phyloP scores from a whole-genome alignment of 2,888 invertebrate species.

The Amiota communis region DNA sequence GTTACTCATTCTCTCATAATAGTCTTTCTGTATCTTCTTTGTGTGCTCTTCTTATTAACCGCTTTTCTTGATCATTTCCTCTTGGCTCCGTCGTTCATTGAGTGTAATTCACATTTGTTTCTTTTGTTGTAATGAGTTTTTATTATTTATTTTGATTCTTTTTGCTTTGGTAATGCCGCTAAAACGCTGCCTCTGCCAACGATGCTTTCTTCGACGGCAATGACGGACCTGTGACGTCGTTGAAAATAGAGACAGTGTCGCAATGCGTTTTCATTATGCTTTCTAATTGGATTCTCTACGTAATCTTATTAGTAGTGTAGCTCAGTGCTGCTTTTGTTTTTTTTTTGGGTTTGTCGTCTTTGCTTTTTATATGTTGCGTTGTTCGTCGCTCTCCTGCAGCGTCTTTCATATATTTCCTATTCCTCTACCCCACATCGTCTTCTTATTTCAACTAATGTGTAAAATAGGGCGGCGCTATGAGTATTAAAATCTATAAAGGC shows the following conservation, averaged over 20 bases:
- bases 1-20: too few relatives aligned
- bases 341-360: conserved; percentile 37
- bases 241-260: too few relatives aligned
- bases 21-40: background rate
- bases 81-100: too few relatives aligned
- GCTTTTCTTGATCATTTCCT: too few relatives aligned
- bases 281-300: conserved; percentile 19
- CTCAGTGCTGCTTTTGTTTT: conserved; percentile 34
- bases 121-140: background rate
- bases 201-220: too few relatives aligned
- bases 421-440: background rate
- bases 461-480: conserved; percentile 18
- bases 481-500: background rate
- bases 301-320: conserved; percentile 23
- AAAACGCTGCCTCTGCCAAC: conserved; percentile 34
- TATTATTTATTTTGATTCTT: background rate
- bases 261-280: conserved; percentile 20
- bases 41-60: background rate
- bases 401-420: conserved; percentile 7
- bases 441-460: background rate
- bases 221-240: too few relatives aligned
- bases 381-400: conserved; percentile 31
- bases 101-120: background rate
- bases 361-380: background rate
- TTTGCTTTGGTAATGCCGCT: conserved; percentile 1